Base-by-base conservation (phyloP, 2,888 invertebrate genomes). In the Yponomeuta cagnagella region DNA sequence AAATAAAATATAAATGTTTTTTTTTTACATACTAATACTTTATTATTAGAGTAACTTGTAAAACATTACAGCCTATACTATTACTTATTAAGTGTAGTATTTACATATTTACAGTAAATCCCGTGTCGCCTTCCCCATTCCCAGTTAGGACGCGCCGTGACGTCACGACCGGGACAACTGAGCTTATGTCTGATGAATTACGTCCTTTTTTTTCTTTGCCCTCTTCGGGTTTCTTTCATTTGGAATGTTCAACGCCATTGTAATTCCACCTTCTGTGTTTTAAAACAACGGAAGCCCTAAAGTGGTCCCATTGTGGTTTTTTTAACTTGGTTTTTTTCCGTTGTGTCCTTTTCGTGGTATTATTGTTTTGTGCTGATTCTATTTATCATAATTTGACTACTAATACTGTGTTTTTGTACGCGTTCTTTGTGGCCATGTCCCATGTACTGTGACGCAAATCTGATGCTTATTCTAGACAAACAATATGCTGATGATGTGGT, bases 181-280 rank as follows among this genome's bases (percentile, higher is more conserved):
- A 58, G 52, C 52, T 58, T 58, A 58, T 58, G 52, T 58, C 52
- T 58, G 52, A 58, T 58, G 52, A 58, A 58, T 58, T 58, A 58
- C 52, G 52, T 58, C 52, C 52, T 58, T 58, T 58, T 58, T 52
- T 58, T 43, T 43, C 43, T 43, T 43, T 6, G 43, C 43, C 43
- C 43, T 43, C 12, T 12, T 58, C 15, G 52, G 52, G 52, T 58
- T 58, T 58, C 52, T 58, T 58, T 58, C 52, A 58, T 58, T 58
- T 58, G 52, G 52, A 58, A 15, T 58, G 15, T 58, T 58, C 15
- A 15, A 58, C 52, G 52, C 52, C 15, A 58, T 58, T 58, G 52
- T 58, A 58, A 58, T 58, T 58, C 52, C 52, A 15, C 52, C 52
- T 58, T 58, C 52, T 58, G 52, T 58, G 43, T 58, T 58, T 58